Evolutionary conservation across 2,797 vertebrate species (phyloP), one percentile per base, ranked within the genome.

Genomic region (Cyclopterus lumpus): DNA sequence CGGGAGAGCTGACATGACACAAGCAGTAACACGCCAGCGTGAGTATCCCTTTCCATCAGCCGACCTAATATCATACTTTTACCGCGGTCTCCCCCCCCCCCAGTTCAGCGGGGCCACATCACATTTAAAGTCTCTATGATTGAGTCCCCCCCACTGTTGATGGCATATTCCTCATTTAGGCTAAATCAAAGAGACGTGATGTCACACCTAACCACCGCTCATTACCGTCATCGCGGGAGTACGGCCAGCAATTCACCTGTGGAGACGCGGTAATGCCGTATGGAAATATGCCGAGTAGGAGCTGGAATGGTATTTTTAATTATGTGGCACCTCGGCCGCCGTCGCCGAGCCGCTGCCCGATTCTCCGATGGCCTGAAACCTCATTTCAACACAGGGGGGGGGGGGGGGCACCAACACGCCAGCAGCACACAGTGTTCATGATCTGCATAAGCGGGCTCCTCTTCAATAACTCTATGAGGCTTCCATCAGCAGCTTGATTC

Each of bases 231-330:
- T 89, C 60, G 75, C 89, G 67, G 89, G 89, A 87, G 84, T 73
- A 90, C 86, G 86, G 86, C 81, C 87, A 89, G 92, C 91, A 92
- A 94, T 94, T 94, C 93, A 93, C 88, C 86, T 86, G 84, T 70
- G 78, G 79, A 82, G 84, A 77, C 58, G 38, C 51, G 57, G 86
- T 83, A 74, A 84, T 79, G 71, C 85, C 55, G 68, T 88, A 89
- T 80, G 89, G 89, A 94, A 95, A 93, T 93, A 89, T 90, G 88
- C 80, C 68, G 78, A 70, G 78, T 85, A 70, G 84, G 88, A 84
- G 89, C 85, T 83, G 90, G 88, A 93, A 93, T 91, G 87, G 91
- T 92, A 74, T 93, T 93, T 92, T 94, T 95, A 95, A 94, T 95
- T 95, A 95, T 87, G 90, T 84, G 8, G 69, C 71, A 66, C 65